Evolutionary conservation across 2,797 vertebrate species (phyloP).

Genomic region (Rachycentron canadum): DNA sequence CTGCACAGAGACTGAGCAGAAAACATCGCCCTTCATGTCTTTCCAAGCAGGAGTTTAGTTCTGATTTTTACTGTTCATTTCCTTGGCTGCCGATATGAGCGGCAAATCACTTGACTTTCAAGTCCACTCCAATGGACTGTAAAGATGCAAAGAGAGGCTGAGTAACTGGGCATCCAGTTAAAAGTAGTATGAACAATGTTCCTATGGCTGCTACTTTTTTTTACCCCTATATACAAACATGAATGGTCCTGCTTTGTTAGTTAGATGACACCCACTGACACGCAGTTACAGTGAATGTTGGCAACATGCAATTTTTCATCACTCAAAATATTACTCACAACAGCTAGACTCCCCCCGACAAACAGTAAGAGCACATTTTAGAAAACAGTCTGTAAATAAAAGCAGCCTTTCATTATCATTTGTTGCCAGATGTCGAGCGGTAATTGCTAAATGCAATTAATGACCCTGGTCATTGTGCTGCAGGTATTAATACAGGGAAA

Average conservation of each 20-base stretch:
- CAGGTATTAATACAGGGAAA: constrained; percentile 64
- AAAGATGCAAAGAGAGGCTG: constrained; percentile 49
- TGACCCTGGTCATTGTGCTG: constrained; percentile 66
- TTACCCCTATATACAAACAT: constrained; percentile 15
- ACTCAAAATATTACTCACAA: constrained; percentile 42
- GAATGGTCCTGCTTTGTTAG: constrained; percentile 42
- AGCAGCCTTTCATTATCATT: constrained; percentile 58
- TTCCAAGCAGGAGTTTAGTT: constrained; percentile 57
- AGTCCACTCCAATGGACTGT: constrained; percentile 52
- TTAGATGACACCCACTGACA: constrained; percentile 45
- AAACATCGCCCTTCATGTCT: constrained; percentile 43
- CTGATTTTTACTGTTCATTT: constrained; percentile 54
- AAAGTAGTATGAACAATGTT: constrained; percentile 16
- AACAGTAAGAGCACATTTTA: constrained; percentile 7
- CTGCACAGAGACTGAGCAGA: constrained; percentile 24
- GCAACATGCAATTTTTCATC: constrained; percentile 55
- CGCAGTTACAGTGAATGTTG: constrained; percentile 51
- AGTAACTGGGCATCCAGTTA: constrained; percentile 28
- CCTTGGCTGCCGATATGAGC: constrained; percentile 48
- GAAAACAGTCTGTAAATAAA: constrained; percentile 44
- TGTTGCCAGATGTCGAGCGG: constrained; percentile 50
- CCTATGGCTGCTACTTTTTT: constrained; percentile 8
- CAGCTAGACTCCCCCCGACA: constrained; percentile 24
- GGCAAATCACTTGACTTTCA: constrained; percentile 51
- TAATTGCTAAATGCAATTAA: constrained; percentile 75